Evolutionary conservation across 1,140 invertebrate species (phyloP).

Genomic region (Anthonomus grandis): DNA sequence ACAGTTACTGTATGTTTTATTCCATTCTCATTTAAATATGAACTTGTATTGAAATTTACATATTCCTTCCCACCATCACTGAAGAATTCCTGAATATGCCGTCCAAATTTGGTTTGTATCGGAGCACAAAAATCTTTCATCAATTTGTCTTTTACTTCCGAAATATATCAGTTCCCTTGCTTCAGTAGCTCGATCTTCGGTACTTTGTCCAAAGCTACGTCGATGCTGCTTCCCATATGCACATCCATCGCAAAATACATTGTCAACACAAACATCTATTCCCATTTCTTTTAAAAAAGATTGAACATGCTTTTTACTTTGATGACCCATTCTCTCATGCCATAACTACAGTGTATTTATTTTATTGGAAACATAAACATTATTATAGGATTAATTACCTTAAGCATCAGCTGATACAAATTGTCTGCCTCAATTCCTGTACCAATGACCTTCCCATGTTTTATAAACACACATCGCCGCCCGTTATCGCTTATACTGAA

Average conservation of each 20-base stretch:
- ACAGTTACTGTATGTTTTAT: too few relatives aligned
- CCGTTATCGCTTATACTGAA: not conserved
- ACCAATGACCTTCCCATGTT: not conserved
- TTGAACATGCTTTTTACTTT: too few relatives aligned
- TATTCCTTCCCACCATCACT: conserved; percentile 34
- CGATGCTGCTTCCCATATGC: not conserved
- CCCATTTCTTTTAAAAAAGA: too few relatives aligned
- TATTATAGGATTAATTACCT: not conserved
- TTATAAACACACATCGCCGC: not conserved
- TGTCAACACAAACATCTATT: too few relatives aligned
- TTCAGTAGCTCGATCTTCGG: not conserved
- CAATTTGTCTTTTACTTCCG: not conserved
- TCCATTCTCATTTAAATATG: conserved; percentile 37
- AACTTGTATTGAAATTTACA: too few relatives aligned
- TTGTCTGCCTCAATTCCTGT: not conserved
- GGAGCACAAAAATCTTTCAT: not conserved
- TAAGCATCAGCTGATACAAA: not conserved
- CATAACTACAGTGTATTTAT: not conserved
- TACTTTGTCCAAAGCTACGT: not conserved
- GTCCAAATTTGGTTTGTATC: not conserved
- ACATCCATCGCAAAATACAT: too few relatives aligned
- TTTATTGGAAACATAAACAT: not conserved
- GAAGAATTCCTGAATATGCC: not conserved
- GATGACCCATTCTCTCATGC: conserved; percentile 5
- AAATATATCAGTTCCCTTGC: too few relatives aligned